phyloP scores from a whole-genome alignment of 1,140 invertebrate genomes.

The Sinella curviseta region DNA sequence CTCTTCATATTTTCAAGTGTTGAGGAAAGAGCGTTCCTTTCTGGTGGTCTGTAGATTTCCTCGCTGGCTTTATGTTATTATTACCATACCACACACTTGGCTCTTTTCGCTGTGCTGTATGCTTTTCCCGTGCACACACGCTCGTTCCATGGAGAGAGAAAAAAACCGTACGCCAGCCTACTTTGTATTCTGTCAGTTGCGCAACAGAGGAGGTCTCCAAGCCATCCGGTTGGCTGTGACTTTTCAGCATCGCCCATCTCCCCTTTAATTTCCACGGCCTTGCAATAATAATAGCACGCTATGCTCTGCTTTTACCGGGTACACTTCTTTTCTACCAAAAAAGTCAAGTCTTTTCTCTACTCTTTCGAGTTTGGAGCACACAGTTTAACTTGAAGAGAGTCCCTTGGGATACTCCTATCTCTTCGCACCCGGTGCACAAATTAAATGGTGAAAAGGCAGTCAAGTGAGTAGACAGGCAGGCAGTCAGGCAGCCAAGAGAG shows the following conservation, averaged over 20 bases:
- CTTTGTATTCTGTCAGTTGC: conserved; percentile 1
- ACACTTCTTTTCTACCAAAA: not conserved
- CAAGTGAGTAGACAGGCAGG: not conserved
- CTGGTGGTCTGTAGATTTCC: conserved; percentile 16
- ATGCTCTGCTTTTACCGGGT: not conserved
- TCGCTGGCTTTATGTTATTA: conserved; percentile 13
- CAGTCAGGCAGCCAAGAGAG: too few relatives aligned
- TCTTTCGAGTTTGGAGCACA: too few relatives aligned
- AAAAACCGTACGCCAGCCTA: not conserved
- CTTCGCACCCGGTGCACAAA: conserved; percentile 23
- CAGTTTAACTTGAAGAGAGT: not conserved
- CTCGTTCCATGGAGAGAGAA: not conserved
- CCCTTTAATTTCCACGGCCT: not conserved
- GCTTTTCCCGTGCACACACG: too few relatives aligned
- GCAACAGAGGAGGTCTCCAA: conserved; percentile 12
- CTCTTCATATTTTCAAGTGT: too few relatives aligned
- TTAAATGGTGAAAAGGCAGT: not conserved
- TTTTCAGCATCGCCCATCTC: not conserved
- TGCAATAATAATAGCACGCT: too few relatives aligned
- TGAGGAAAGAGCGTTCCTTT: conserved; percentile 6
- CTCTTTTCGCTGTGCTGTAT: too few relatives aligned
- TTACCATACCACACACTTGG: too few relatives aligned
- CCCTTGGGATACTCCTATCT: conserved; percentile 8
- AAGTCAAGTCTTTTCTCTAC: not conserved
- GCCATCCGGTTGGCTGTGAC: not conserved